phyloP scores from a whole-genome alignment of 2,888 invertebrate species.

The Andrena bicolor region DNA sequence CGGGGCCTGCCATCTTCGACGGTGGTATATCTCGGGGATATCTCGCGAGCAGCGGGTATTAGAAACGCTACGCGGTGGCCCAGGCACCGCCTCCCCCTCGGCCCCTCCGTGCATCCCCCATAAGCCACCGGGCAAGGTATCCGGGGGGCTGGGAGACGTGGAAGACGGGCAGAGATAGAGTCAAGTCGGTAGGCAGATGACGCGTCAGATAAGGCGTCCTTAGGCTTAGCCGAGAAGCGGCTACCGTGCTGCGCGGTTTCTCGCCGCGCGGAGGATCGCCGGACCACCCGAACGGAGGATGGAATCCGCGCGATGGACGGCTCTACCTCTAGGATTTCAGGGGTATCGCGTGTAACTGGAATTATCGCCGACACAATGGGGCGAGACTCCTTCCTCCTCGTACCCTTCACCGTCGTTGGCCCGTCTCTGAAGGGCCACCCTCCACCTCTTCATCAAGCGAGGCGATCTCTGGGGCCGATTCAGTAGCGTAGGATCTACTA shows the following conservation, averaged over 20 bases:
- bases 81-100: neutral
- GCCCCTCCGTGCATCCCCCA: neutral
- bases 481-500: constrained; percentile 36
- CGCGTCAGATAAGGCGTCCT: constrained; percentile 80
- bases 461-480: constrained; percentile 67
- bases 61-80: constrained; percentile 65
- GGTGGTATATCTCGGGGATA: constrained; percentile 62
- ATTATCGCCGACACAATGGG: constrained; percentile 83
- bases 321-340: constrained; percentile 82
- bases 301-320: constrained; percentile 50
- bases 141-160: constrained; percentile 41
- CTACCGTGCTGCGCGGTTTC: constrained; percentile 83
- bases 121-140: constrained; percentile 14
- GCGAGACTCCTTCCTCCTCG: constrained; percentile 56
- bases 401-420: constrained; percentile 30
- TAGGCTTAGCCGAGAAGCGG: constrained; percentile 82
- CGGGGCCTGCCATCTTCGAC: constrained; percentile 22
- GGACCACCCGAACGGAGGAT: constrained; percentile 81
- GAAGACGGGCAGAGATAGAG: constrained; percentile 71
- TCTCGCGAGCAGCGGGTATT: constrained; percentile 65
- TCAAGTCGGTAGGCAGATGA: constrained; percentile 77
- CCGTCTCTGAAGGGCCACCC: constrained; percentile 23
- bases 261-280: constrained; percentile 67
- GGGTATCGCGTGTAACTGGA: constrained; percentile 79
- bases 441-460: constrained; percentile 64